Conservation (phyloP, 2,888 invertebrate genomes). For the Hemicrepidius hirtus region DNA sequence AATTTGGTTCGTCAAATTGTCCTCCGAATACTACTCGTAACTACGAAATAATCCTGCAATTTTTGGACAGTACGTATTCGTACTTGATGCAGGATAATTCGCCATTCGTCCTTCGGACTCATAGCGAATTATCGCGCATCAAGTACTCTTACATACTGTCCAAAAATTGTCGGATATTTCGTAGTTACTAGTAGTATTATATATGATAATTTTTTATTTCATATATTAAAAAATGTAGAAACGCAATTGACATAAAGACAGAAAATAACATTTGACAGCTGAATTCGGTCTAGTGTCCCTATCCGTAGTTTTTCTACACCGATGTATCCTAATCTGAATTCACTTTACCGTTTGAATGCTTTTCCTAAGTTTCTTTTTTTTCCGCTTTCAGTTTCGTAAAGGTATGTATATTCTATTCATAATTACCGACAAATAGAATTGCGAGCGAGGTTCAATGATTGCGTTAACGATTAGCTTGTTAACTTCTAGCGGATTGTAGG, state of each 20-base stretch:
- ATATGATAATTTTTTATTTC: too few species aligned
- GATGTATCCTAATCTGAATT: slow-evolving; percentile 18
- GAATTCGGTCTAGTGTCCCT: slow-evolving; percentile 23
- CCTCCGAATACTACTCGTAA: too few species aligned
- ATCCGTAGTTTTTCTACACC: slow-evolving; percentile 14
- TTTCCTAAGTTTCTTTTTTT: background rate
- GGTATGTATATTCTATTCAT: slow-evolving; percentile 12
- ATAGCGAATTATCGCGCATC: too few species aligned
- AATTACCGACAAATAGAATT: slow-evolving; percentile 3
- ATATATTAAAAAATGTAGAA: too few species aligned
- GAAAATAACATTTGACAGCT: slow-evolving; percentile 27
- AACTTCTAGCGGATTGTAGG: slow-evolving; percentile 18
- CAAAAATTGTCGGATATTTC: too few species aligned
- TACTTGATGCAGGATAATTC: too few species aligned
- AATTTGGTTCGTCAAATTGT: too few species aligned
- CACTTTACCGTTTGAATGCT: slow-evolving; percentile 6
- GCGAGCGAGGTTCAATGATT: slow-evolving; percentile 6
- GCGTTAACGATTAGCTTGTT: slow-evolving; percentile 23
- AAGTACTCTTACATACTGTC: too few species aligned
- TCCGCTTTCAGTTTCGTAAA: slow-evolving; percentile 12
- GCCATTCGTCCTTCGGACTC: too few species aligned
- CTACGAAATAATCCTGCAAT: too few species aligned
- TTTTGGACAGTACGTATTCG: too few species aligned
- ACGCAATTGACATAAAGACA: slow-evolving; percentile 18
- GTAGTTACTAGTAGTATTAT: too few species aligned